phyloP scores from a whole-genome alignment of 2,113 vertebrate genomes.

The Lophius piscatorius region DNA sequence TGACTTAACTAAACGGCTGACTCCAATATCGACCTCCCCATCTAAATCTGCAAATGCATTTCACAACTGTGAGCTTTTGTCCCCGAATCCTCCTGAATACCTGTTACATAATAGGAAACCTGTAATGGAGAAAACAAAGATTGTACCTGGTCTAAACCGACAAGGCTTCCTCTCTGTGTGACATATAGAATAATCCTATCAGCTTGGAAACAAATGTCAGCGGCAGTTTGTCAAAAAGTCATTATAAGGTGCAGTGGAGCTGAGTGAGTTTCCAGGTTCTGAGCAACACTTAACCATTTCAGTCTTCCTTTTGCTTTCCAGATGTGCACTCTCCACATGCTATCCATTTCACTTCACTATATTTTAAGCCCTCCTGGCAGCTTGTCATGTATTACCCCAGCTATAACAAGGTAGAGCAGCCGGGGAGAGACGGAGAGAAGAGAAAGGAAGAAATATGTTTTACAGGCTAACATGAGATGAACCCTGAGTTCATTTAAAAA shows the following conservation, averaged over 20 bases:
- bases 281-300: constrained; percentile 35
- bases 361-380: constrained; percentile 65
- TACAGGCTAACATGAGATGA: constrained; percentile 50
- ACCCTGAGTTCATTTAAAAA: constrained; percentile 44
- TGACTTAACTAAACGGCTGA: neutral
- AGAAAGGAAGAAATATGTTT: constrained; percentile 44
- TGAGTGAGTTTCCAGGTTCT: neutral
- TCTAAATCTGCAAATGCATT: neutral
- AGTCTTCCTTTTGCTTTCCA: constrained; percentile 48
- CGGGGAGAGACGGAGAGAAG: constrained; percentile 28
- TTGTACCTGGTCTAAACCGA: constrained; percentile 4
- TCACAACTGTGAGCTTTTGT: neutral
- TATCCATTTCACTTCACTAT: constrained; percentile 55
- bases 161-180: constrained; percentile 27
- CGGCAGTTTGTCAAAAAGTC: constrained; percentile 38
- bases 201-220: constrained; percentile 38
- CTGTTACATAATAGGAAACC: constrained; percentile 8
- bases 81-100: neutral
- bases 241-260: constrained; percentile 14
- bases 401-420: constrained; percentile 55
- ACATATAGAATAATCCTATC: constrained; percentile 41
- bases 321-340: constrained; percentile 66
- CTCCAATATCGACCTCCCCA: neutral
- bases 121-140: constrained; percentile 32
- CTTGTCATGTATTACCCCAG: constrained; percentile 49